phyloP scores from a whole-genome alignment of 2,888 invertebrate genomes.

The Platynereis dumerilii region DNA sequence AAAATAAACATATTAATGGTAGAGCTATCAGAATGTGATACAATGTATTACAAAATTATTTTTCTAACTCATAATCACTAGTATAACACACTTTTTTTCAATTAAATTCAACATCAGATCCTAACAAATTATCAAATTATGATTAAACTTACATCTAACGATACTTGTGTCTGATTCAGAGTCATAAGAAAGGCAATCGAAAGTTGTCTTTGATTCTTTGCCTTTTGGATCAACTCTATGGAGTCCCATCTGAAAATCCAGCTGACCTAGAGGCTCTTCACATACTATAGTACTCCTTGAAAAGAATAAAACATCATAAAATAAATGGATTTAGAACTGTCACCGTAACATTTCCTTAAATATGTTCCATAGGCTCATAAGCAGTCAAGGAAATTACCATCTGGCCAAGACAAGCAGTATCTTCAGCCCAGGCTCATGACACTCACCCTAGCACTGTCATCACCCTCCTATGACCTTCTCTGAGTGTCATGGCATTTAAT shows the following conservation, averaged over 20 bases:
- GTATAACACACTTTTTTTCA: too few relatives aligned
- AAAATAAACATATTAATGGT: conserved; percentile 12
- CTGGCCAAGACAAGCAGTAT: too few relatives aligned
- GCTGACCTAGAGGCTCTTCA: conserved; percentile 87
- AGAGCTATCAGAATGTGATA: not conserved
- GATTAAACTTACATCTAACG: conserved; percentile 83
- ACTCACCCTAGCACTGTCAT: too few relatives aligned
- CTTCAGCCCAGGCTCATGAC: too few relatives aligned
- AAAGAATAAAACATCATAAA: too few relatives aligned
- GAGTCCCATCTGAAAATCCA: conserved; percentile 94
- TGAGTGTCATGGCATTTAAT: too few relatives aligned
- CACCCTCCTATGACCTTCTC: too few relatives aligned
- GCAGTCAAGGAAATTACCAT: too few relatives aligned
- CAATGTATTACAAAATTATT: not conserved
- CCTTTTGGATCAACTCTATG: conserved; percentile 81
- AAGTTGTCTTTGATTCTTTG: conserved; percentile 89
- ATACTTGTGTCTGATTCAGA: conserved; percentile 80
- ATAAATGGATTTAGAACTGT: too few relatives aligned
- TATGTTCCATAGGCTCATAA: too few relatives aligned
- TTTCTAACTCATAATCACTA: too few relatives aligned
- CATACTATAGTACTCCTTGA: conserved; percentile 82
- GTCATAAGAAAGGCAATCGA: conserved; percentile 88
- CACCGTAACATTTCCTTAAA: too few relatives aligned
- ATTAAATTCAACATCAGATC: not conserved
- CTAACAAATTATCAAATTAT: not conserved